Conservation (phyloP, 2,797 vertebrate species). For the Carduelis carduelis region DNA sequence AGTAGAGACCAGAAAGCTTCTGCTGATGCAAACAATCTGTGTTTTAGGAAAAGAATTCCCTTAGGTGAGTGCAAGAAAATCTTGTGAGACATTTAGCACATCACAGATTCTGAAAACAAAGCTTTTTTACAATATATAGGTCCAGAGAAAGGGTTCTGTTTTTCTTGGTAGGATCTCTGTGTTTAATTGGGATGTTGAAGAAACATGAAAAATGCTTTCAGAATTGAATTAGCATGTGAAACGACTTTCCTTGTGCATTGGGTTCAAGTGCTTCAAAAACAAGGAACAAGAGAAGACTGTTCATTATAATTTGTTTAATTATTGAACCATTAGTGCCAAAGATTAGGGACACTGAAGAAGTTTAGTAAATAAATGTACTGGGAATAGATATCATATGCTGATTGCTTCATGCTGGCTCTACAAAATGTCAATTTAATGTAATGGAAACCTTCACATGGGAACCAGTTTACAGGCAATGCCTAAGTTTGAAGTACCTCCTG, state of each 20-base stretch:
- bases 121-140: neutral
- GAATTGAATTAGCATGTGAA: slow-evolving; percentile 44
- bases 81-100: neutral
- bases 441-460: slow-evolving; percentile 41
- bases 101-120: neutral
- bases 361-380: slow-evolving; percentile 61
- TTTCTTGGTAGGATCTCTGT: neutral
- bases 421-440: slow-evolving; percentile 52
- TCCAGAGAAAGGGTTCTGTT: neutral
- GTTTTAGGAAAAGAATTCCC: neutral
- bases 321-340: slow-evolving; percentile 65
- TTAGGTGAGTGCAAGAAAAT: neutral
- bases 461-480: neutral
- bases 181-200: neutral
- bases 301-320: slow-evolving; percentile 65
- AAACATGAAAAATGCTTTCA: slow-evolving; percentile 44
- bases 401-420: slow-evolving; percentile 36
- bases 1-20: neutral
- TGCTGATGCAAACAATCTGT: neutral
- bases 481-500: neutral
- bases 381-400: slow-evolving; percentile 61
- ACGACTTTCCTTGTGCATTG: slow-evolving; percentile 1
- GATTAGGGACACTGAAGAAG: slow-evolving; percentile 57
- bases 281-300: slow-evolving; percentile 47
- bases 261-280: slow-evolving; percentile 51